Base-by-base conservation (phyloP, 2,888 invertebrate genomes). In the Acanthococcus lagerstroemiae region DNA sequence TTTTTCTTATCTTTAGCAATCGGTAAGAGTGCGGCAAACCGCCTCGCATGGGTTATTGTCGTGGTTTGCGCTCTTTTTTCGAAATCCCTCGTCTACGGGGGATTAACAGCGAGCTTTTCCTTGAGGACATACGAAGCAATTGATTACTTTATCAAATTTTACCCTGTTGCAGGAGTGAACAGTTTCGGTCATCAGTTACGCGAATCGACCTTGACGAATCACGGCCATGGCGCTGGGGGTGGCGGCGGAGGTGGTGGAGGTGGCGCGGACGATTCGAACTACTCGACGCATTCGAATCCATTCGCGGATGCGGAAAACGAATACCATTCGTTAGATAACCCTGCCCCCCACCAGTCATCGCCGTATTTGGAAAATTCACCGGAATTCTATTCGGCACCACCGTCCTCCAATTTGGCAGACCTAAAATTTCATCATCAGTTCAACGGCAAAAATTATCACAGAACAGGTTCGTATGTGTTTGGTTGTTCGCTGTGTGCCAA, bases 371-470 rank as follows among this genome's bases (percentile, higher is more conserved):
- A 84, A 76, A 84, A 78, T 78, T 86, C 84, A 55, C 82, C 83
- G 4, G 84, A 88, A 77, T 88, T 88, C 77, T 89, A 89, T 76
- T 81, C 85, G 72, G 82, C 84, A 72, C 71, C 67, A 57, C 71
- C 68, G 68, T 71, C 70, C 69, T 71, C 70, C 69, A 77, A 76
- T 67, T 63, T 71, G 30, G 75, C 82, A 74, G 85, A 86, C 74
- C 83, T 83, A 73, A 88, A 88, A 76, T 88, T 86, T 77, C 85
- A 87, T 74, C 84, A 83, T 60, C 81, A 81, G 72, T 58, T 52
- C 55, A 68, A 24, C 25, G 50, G 56, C 52, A 67, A 67, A 54
- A 67, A 55, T 60, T 67, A 46, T 24, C 44, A 58, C 26, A 44
- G 60, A 55, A 55, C 58, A 55, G 60, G 67, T 58, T 52, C 24